Conservation (phyloP, 2,113 vertebrate genomes). For the Xiphophorus maculatus region DNA sequence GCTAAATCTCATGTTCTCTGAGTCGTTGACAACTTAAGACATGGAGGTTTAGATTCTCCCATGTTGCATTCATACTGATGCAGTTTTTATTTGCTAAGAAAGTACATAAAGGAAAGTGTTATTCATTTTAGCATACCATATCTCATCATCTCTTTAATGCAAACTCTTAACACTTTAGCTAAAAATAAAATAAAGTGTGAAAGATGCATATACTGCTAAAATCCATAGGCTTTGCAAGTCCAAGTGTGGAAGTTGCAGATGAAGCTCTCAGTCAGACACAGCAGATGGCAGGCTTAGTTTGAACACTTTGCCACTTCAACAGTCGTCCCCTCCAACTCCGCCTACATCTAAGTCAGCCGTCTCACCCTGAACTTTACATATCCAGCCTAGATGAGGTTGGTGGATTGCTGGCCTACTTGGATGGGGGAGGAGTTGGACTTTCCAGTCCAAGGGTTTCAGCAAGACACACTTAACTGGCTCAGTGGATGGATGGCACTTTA, state of each 20-base stretch:
- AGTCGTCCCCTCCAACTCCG: neutral
- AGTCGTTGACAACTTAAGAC: too few species aligned
- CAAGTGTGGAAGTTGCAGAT: neutral
- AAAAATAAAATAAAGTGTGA: neutral
- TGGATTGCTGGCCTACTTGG: neutral
- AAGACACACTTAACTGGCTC: neutral
- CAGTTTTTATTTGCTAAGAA: too few species aligned
- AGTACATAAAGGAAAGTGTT: too few species aligned
- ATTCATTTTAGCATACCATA: too few species aligned
- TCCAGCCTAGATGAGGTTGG: neutral
- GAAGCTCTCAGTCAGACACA: neutral
- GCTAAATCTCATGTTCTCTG: too few species aligned
- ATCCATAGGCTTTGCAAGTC: neutral
- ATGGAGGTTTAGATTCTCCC: too few species aligned
- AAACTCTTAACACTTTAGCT: too few species aligned
- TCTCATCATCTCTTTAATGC: too few species aligned
- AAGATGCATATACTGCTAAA: neutral
- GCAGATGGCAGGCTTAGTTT: neutral
- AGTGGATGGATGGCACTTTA: neutral
- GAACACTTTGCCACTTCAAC: neutral
- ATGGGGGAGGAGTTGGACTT: neutral
- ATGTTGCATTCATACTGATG: too few species aligned
- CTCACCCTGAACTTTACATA: neutral
- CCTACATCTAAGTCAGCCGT: neutral
- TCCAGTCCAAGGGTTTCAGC: neutral